These are phyloP conservation scores for Azorinus chamasolen DNA, from an alignment of 2,888 invertebrate genomes.

Conservation along the genomic window DNA sequence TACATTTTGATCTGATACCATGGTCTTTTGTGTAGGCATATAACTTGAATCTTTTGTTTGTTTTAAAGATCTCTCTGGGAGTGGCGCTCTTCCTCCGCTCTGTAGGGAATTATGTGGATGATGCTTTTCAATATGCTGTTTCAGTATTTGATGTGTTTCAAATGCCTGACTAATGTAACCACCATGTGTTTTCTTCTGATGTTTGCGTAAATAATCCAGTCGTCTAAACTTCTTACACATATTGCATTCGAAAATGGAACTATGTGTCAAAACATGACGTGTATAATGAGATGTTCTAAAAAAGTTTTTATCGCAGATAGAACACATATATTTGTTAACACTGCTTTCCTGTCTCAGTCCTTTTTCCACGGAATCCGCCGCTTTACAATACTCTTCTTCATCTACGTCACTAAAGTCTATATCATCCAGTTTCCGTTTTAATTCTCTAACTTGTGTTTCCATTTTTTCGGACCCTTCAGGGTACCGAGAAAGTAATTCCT, in stretches of 20 bases:
- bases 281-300: slow-evolving; percentile 3
- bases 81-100: too few species aligned
- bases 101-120: too few species aligned
- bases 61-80: neutral
- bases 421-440: slow-evolving; percentile 13
- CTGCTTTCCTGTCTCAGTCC: neutral
- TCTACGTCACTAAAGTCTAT: slow-evolving; percentile 6
- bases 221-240: slow-evolving; percentile 39
- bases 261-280: slow-evolving; percentile 36
- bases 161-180: neutral
- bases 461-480: too few species aligned
- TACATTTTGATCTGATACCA: neutral
- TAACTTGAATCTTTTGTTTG: too few species aligned
- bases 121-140: too few species aligned
- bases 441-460: too few species aligned
- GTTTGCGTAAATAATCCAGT: slow-evolving; percentile 23
- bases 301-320: slow-evolving; percentile 29
- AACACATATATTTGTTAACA: slow-evolving; percentile 30
- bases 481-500: too few species aligned
- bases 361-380: slow-evolving; percentile 4
- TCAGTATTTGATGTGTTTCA: too few species aligned
- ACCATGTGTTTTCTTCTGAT: slow-evolving; percentile 18
- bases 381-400: slow-evolving; percentile 32
- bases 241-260: slow-evolving; percentile 26
- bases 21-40: neutral